A percentile compares a stretch with the other conserved stretches of the same genome.
phyloP scores from a whole-genome alignment of 1,140 invertebrate genomes.

The Sipha flava region DNA sequence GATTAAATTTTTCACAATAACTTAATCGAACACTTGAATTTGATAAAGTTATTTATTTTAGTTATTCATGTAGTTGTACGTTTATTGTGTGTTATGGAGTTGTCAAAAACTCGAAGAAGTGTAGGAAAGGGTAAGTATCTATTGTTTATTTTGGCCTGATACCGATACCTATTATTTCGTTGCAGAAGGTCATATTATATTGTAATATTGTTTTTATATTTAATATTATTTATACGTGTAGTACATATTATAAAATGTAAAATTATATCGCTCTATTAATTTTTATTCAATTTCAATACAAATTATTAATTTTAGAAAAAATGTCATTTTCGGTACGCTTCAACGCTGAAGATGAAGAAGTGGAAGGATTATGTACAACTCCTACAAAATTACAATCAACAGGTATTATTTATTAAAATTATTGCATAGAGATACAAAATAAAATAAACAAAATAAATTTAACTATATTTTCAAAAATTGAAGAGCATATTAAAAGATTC shows the following conservation, averaged over 20 bases:
- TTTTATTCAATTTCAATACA: background rate
- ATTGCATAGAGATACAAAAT: background rate
- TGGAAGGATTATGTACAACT: slow-evolving; percentile 34
- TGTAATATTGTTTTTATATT: background rate
- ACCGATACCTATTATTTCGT: background rate
- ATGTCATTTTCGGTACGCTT: slow-evolving; percentile 37
- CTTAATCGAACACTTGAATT: background rate
- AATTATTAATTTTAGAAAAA: background rate
- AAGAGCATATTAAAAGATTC: too few species aligned
- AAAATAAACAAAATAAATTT: background rate
- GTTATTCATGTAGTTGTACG: background rate
- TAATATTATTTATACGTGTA: background rate
- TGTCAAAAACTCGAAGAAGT: background rate
- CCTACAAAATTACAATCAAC: background rate
- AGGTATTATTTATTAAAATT: background rate
- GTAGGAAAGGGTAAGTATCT: slow-evolving; percentile 1
- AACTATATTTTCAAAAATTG: background rate
- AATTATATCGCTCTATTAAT: background rate
- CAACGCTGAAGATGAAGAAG: slow-evolving; percentile 38
- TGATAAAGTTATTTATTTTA: background rate
- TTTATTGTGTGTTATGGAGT: background rate
- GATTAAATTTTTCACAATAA: background rate
- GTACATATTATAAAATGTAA: background rate
- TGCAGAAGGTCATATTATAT: background rate
- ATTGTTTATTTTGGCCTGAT: slow-evolving; percentile 1